Conservation (phyloP, 2,797 vertebrate genomes). For the Antennarius maculatus region DNA sequence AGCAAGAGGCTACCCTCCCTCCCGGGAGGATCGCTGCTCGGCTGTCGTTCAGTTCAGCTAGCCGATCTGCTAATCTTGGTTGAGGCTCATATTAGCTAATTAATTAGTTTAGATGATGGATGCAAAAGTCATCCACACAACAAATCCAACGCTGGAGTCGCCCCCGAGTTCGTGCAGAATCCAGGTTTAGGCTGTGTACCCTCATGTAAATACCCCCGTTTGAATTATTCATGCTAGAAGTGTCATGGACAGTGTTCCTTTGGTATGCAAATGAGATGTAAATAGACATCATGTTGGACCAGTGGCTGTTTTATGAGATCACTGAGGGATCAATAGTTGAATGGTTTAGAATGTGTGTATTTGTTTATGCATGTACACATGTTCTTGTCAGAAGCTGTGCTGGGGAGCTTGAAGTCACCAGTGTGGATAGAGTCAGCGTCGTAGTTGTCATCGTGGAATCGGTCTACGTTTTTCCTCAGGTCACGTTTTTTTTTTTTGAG, state of each 20-base stretch:
- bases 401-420: not conserved
- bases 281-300: constrained; percentile 58
- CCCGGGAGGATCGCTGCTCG: constrained; percentile 38
- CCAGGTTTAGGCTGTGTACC: constrained; percentile 44
- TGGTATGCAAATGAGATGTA: constrained; percentile 70
- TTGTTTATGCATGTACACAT: constrained; percentile 57
- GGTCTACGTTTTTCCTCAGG: not conserved
- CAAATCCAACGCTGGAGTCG: constrained; percentile 38
- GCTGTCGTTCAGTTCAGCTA: constrained; percentile 33
- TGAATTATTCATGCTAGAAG: constrained; percentile 66
- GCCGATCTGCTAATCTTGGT: constrained; percentile 63
- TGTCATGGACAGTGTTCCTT: constrained; percentile 59
- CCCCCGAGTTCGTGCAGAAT: constrained; percentile 31
- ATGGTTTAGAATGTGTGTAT: constrained; percentile 30
- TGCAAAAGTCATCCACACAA: constrained; percentile 40
- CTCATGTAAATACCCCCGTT: constrained; percentile 64
- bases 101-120: constrained; percentile 49
- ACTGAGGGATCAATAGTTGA: constrained; percentile 63
- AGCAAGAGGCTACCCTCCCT: constrained; percentile 29
- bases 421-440: not conserved
- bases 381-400: constrained; percentile 42
- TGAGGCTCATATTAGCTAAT: constrained; percentile 64
- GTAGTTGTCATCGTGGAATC: not conserved
- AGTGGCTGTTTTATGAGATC: constrained; percentile 53
- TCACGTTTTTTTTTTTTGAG: not conserved